A percentile compares a stretch with the other conserved stretches of the same genome.
Evolutionary conservation across 2,113 vertebrate species (phyloP).

Genomic region (Podocnemis expansa): DNA sequence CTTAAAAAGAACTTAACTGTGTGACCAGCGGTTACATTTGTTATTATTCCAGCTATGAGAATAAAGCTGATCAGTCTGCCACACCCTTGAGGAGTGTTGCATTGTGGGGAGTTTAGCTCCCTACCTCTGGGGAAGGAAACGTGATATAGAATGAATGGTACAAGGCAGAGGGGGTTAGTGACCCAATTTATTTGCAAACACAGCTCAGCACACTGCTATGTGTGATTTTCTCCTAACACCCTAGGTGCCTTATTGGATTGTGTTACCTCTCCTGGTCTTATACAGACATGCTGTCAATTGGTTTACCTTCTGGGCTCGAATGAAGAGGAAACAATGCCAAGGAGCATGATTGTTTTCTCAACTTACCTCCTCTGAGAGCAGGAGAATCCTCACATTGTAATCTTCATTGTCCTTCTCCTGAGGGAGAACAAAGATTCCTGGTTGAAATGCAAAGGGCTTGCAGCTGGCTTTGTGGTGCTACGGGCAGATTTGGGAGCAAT

Average conservation of each 20-base stretch:
- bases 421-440: not conserved
- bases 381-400: not conserved
- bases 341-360: not conserved
- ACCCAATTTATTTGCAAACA: not conserved
- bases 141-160: not conserved
- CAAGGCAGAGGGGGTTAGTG: not conserved
- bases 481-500: not conserved
- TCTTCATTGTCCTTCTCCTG: slow-evolving; percentile 25
- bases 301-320: not conserved
- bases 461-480: not conserved
- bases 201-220: not conserved
- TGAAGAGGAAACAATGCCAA: not conserved
- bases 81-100: not conserved
- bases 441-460: not conserved
- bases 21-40: not conserved
- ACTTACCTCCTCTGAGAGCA: not conserved
- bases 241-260: not conserved
- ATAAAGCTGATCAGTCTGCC: not conserved
- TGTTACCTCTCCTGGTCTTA: not conserved
- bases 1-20: not conserved
- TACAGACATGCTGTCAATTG: not conserved
- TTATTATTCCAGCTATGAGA: not conserved
- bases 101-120: not conserved
- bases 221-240: not conserved
- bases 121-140: not conserved